phyloP scores from a whole-genome alignment of 35 echinoderm and acorn worm genomes.

The Lytechinus variegatus region DNA sequence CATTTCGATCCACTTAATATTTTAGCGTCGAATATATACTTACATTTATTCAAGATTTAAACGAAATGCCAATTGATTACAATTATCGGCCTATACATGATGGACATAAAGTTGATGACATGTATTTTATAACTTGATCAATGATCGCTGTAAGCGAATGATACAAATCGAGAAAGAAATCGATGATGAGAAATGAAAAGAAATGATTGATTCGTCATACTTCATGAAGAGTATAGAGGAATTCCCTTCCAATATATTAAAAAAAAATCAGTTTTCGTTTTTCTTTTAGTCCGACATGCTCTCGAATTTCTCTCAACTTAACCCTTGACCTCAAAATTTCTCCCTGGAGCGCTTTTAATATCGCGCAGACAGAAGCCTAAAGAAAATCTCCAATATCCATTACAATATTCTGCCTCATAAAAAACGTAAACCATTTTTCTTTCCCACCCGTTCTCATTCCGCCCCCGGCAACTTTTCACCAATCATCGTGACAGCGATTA shows the following conservation, averaged over 20 bases:
- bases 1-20: too few relatives aligned
- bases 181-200: background rate
- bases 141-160: too few relatives aligned
- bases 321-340: conserved; percentile 29
- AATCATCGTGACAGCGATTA: conserved; percentile 11
- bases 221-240: background rate
- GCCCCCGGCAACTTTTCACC: background rate
- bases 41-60: too few relatives aligned
- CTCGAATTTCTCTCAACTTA: conserved; percentile 16
- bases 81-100: too few relatives aligned
- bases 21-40: too few relatives aligned
- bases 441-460: conserved; percentile 10
- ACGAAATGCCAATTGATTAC: too few relatives aligned
- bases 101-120: too few relatives aligned
- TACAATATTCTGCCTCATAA: conserved; percentile 39
- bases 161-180: too few relatives aligned
- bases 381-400: conserved; percentile 7
- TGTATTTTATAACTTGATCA: too few relatives aligned
- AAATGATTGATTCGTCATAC: conserved; percentile 19
- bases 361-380: background rate
- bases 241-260: background rate
- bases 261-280: background rate
- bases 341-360: conserved; percentile 39
- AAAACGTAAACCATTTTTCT: conserved; percentile 36
- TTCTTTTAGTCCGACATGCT: background rate